A percentile compares a stretch with the other conserved stretches of the same genome.
Conservation (phyloP, 2,797 vertebrate genomes). For the Bradypus variegatus region DNA sequence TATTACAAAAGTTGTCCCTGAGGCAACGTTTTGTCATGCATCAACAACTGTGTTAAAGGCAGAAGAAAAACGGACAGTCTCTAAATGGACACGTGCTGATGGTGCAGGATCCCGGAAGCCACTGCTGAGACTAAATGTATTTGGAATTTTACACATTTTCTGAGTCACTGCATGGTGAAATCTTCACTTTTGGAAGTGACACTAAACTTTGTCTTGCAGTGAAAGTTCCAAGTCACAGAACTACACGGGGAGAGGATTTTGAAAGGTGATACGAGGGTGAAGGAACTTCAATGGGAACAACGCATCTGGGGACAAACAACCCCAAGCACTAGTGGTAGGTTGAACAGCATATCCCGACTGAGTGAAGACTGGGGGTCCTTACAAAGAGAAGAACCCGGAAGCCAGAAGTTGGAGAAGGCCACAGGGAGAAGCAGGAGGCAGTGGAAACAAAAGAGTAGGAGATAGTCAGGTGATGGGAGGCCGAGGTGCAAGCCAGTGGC, state of each 20-base stretch:
- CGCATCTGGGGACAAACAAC: not conserved
- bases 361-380: too few relatives aligned
- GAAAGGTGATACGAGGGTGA: not conserved
- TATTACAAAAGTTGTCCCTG: constrained; percentile 10
- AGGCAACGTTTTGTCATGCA: not conserved
- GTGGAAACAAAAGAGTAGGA: too few relatives aligned
- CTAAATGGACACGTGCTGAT: not conserved
- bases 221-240: not conserved
- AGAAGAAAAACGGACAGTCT: not conserved
- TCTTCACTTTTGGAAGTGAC: not conserved
- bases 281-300: not conserved
- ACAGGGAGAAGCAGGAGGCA: too few relatives aligned
- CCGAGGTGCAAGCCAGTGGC: too few relatives aligned
- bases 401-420: too few relatives aligned
- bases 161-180: fast-evolving
- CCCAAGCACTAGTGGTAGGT: too few relatives aligned
- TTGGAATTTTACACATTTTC: not conserved
- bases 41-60: not conserved
- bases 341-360: too few relatives aligned
- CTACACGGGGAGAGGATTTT: too few relatives aligned
- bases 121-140: not conserved
- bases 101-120: not conserved
- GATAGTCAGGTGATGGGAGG: too few relatives aligned
- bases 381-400: too few relatives aligned
- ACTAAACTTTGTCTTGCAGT: fast-evolving